Conservation (phyloP, 1,140 invertebrate genomes). For the Eubasilissa regina region DNA sequence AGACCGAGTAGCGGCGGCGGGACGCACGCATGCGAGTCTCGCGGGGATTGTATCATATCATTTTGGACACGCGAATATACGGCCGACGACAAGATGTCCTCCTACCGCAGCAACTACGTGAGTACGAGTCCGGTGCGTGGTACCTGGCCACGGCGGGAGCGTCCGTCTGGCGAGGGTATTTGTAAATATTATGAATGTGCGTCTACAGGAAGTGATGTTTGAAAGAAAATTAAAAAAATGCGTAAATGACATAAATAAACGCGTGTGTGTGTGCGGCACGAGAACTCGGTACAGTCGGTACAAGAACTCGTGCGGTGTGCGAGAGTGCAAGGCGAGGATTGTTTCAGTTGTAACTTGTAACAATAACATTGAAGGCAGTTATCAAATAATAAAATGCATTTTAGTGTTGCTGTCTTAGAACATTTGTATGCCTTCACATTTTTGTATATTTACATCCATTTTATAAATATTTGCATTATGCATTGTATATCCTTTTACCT, state of each 20-base stretch:
- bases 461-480: no score
- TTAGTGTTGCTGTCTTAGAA: no score
- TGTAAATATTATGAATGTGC: slow-evolving; percentile 39
- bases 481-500: no score
- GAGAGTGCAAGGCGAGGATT: not conserved
- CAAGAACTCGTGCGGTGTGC: no score
- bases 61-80: slow-evolving; percentile 28
- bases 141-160: no score
- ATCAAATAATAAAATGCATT: no score
- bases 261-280: not conserved
- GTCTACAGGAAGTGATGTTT: slow-evolving; percentile 12
- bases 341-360: no score
- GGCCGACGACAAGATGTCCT: slow-evolving; percentile 21
- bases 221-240: slow-evolving; percentile 1
- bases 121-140: slow-evolving; percentile 10
- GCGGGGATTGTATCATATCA: slow-evolving; percentile 27
- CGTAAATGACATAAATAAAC: slow-evolving; percentile 16
- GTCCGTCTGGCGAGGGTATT: not conserved
- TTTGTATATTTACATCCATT: no score
- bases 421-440: no score
- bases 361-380: no score
- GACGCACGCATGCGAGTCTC: slow-evolving; percentile 10
- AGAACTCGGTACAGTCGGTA: no score
- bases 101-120: slow-evolving; percentile 32
- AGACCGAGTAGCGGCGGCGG: not conserved